A percentile compares a stretch with the other conserved stretches of the same genome.
Conservation (phyloP, 2,113 vertebrate species). For the Neoarius graeffei region DNA sequence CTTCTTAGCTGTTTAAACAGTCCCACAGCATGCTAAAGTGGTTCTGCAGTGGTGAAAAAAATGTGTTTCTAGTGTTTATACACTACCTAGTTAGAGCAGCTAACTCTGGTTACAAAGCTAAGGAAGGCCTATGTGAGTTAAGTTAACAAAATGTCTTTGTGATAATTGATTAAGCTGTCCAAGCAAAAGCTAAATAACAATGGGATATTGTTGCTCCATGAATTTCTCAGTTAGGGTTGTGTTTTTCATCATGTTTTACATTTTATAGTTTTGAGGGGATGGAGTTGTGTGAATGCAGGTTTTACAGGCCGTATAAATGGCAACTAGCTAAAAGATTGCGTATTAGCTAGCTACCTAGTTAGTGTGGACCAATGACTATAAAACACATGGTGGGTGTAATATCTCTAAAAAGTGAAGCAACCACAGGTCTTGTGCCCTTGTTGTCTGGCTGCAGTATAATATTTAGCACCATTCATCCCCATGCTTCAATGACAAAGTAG, state of each 20-base stretch:
- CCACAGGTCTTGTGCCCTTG: too few species aligned
- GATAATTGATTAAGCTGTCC: background rate
- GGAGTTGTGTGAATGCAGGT: background rate
- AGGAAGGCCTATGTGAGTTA: background rate
- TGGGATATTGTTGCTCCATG: background rate
- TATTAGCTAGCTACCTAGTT: background rate
- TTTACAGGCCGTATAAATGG: background rate
- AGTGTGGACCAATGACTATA: background rate
- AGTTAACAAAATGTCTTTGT: background rate
- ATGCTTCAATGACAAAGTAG: too few species aligned
- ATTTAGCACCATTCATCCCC: too few species aligned
- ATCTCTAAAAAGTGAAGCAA: too few species aligned
- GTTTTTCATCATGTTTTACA: background rate
- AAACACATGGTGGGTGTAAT: too few species aligned
- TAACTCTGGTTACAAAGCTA: background rate
- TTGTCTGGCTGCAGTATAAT: too few species aligned
- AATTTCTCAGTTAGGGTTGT: background rate
- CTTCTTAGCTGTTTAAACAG: background rate
- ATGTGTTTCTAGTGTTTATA: background rate
- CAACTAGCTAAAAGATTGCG: background rate
- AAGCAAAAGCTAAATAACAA: background rate
- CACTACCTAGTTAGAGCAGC: background rate
- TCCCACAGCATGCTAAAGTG: background rate
- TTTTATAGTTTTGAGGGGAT: background rate
- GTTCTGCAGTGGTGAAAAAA: background rate